These are phyloP conservation scores for Gandaritis pyraliata DNA, from an alignment of 2,888 invertebrate genomes.

Conservation along the genomic window DNA sequence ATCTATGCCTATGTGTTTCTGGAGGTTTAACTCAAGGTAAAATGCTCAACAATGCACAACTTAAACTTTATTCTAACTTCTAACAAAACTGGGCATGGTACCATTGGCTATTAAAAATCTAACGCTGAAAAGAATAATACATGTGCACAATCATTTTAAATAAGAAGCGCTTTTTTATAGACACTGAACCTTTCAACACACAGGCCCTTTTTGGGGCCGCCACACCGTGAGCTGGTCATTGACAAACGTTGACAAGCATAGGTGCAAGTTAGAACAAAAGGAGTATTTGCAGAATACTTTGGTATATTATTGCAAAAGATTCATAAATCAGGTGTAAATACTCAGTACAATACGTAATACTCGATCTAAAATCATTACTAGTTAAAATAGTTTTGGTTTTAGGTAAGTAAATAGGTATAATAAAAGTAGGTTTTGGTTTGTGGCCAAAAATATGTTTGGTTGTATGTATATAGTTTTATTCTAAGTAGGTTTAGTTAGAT, in stretches of 20 bases:
- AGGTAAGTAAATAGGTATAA: too few species aligned
- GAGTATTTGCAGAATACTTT: conserved; percentile 6
- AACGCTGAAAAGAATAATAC: neutral
- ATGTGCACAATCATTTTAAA: neutral
- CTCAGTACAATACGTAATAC: neutral
- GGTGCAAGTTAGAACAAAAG: too few species aligned
- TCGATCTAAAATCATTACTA: conserved; percentile 13
- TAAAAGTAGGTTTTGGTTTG: conserved; percentile 1
- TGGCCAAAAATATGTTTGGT: conserved; percentile 3
- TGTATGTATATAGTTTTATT: neutral
- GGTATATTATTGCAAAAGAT: conserved; percentile 15
- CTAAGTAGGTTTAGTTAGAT: neutral
- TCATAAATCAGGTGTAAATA: conserved; percentile 3
- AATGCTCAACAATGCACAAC: conserved; percentile 10
- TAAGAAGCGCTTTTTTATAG: neutral
- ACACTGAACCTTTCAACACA: neutral
- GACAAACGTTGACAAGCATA: neutral
- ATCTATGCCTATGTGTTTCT: neutral
- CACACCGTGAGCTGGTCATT: neutral
- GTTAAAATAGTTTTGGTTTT: conserved; percentile 21
- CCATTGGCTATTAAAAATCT: conserved; percentile 3
- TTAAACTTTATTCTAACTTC: conserved; percentile 13
- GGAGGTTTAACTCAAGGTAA: neutral
- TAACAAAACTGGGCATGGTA: conserved; percentile 26
- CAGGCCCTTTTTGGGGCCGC: conserved; percentile 1